Percentiles rank a stretch among this genome's conserved stretches.
phyloP scores from a whole-genome alignment of 2,113 vertebrate genomes.

The Conger conger region DNA sequence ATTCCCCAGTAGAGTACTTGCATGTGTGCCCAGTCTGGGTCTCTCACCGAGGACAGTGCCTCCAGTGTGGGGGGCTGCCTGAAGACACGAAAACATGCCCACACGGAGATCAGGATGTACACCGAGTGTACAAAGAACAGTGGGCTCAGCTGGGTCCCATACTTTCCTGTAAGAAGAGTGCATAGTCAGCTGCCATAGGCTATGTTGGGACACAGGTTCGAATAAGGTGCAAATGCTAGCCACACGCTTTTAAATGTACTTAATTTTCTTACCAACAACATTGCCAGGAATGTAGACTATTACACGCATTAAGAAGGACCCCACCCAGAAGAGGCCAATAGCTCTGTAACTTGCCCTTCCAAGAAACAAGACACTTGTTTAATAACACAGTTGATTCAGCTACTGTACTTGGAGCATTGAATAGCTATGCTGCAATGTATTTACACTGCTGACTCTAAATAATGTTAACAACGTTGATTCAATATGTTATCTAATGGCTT shows the following conservation, averaged over 20 bases:
- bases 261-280: constrained; percentile 82
- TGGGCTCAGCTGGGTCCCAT: constrained; percentile 73
- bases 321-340: constrained; percentile 91
- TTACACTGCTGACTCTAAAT: neutral
- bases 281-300: constrained; percentile 92
- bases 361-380: constrained; percentile 39
- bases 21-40: neutral
- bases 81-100: constrained; percentile 85
- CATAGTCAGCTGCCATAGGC: neutral
- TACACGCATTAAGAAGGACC: constrained; percentile 85
- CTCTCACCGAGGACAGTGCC: constrained; percentile 69
- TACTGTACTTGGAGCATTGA: neutral
- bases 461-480: neutral
- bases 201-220: neutral
- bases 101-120: constrained; percentile 80
- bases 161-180: constrained; percentile 76
- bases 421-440: neutral
- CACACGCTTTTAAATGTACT: constrained; percentile 36
- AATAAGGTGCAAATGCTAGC: neutral
- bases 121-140: constrained; percentile 78
- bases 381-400: neutral
- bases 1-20: neutral
- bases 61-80: constrained; percentile 68
- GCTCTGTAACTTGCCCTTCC: constrained; percentile 85
- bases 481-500: neutral